Evolutionary conservation across 23 tunicate species (phyloP).

Genomic region (Styela plicata): DNA sequence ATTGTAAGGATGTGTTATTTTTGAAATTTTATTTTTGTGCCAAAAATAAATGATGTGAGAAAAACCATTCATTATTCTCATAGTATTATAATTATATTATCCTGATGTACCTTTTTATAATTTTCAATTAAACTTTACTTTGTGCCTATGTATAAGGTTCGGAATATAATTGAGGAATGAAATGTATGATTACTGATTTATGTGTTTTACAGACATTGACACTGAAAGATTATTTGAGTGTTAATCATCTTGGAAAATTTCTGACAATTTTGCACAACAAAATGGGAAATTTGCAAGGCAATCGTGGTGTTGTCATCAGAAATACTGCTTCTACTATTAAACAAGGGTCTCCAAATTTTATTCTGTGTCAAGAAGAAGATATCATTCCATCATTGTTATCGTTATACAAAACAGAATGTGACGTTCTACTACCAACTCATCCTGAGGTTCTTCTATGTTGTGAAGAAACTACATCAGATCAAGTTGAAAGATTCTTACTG

Average conservation of each 20-base stretch:
- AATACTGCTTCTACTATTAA: constrained; percentile 12
- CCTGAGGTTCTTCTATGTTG: constrained; percentile 64
- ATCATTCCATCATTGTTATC: constrained; percentile 39
- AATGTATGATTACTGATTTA: too few relatives aligned
- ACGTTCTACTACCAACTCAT: constrained; percentile 35
- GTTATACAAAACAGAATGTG: constrained; percentile 30
- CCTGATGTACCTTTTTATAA: too few relatives aligned
- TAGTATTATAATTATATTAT: too few relatives aligned
- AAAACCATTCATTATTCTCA: too few relatives aligned
- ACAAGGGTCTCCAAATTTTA: constrained; percentile 40
- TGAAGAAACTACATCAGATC: constrained; percentile 42
- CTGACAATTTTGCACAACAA: constrained; percentile 8
- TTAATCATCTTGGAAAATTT: constrained; percentile 51
- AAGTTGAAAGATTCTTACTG: constrained; percentile 39
- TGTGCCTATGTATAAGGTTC: too few relatives aligned
- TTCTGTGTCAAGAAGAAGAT: constrained; percentile 39
- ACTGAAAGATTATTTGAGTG: constrained; percentile 58
- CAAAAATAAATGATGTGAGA: too few relatives aligned
- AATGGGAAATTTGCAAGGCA: neutral
- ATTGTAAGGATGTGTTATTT: too few relatives aligned
- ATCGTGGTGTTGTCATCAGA: neutral
- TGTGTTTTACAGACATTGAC: constrained; percentile 40
- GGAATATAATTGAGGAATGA: too few relatives aligned
- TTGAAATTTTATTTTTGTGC: too few relatives aligned
- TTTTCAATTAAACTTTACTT: too few relatives aligned